Evolutionary conservation across 2,888 invertebrate genomes (phyloP).

Genomic region (Chrysolina americana): DNA sequence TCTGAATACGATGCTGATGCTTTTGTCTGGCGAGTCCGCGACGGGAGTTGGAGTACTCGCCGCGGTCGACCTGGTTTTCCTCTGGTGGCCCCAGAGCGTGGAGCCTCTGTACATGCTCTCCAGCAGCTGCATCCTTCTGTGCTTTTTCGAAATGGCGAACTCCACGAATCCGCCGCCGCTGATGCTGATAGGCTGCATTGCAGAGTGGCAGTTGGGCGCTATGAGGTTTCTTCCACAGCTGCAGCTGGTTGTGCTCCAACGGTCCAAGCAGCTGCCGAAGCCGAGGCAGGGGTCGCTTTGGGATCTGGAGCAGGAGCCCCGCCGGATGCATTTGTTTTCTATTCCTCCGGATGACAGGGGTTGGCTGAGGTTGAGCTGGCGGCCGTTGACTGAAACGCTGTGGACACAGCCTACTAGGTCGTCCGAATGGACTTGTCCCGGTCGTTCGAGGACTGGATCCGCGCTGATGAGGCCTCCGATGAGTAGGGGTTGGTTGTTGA

Average conservation of each 20-base stretch:
- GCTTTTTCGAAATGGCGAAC: slow-evolving; percentile 86
- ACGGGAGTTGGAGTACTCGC: slow-evolving; percentile 1
- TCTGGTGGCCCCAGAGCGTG: slow-evolving; percentile 76
- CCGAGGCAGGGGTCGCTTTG: slow-evolving; percentile 75
- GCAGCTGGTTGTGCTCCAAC: slow-evolving; percentile 85
- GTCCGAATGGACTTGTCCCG: slow-evolving; percentile 91
- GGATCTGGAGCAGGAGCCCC: slow-evolving; percentile 75
- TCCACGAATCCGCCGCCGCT: slow-evolving; percentile 85
- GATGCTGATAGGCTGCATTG: slow-evolving; percentile 85
- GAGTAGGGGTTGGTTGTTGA: slow-evolving; percentile 89
- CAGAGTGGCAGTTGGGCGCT: slow-evolving; percentile 85
- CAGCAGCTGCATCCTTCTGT: slow-evolving; percentile 88
- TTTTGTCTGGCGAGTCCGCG: slow-evolving; percentile 75
- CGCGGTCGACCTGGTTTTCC: slow-evolving; percentile 45
- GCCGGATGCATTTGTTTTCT: slow-evolving; percentile 83
- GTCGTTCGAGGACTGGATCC: slow-evolving; percentile 89
- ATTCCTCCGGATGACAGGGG: slow-evolving; percentile 83
- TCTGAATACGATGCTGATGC: slow-evolving; percentile 84
- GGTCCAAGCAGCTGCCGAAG: slow-evolving; percentile 83
- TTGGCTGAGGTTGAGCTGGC: slow-evolving; percentile 84
- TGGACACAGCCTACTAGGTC: slow-evolving; percentile 96
- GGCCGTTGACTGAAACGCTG: slow-evolving; percentile 90
- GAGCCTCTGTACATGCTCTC: slow-evolving; percentile 84
- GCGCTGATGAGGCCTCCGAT: slow-evolving; percentile 90
- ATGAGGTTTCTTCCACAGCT: slow-evolving; percentile 79